phyloP scores from a whole-genome alignment of 2,113 vertebrate species.

The Recurvirostra avosetta region DNA sequence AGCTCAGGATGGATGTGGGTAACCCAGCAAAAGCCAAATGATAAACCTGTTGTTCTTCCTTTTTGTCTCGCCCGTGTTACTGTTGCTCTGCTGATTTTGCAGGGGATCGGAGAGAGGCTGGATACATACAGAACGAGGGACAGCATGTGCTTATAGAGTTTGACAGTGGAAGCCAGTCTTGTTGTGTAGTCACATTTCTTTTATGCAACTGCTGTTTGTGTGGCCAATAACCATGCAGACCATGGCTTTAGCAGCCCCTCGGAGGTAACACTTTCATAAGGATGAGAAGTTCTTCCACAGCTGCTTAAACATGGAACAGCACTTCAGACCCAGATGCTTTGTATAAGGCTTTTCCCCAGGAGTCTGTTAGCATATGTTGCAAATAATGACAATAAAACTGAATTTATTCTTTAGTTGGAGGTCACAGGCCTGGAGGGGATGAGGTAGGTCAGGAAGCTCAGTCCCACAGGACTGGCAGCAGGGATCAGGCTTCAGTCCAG shows the following conservation, averaged over 20 bases:
- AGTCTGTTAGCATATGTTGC: neutral
- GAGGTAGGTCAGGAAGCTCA: neutral
- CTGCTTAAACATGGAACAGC: neutral
- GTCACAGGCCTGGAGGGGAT: neutral
- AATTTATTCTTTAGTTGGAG: neutral
- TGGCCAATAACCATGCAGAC: neutral
- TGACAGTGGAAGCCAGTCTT: neutral
- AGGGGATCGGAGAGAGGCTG: neutral
- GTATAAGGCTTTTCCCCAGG: neutral
- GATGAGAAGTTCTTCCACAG: neutral
- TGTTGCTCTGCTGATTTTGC: neutral
- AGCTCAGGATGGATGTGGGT: neutral
- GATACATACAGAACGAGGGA: neutral
- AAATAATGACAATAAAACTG: neutral
- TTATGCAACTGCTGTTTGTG: neutral
- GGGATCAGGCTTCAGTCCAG: neutral
- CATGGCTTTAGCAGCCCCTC: neutral
- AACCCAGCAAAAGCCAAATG: neutral
- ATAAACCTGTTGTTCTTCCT: neutral
- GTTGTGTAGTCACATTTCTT: neutral
- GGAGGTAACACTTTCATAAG: neutral
- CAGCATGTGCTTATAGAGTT: neutral
- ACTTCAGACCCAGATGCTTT: neutral
- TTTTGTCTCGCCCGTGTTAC: neutral
- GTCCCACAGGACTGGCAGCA: neutral